Conservation (phyloP, 2,888 invertebrate genomes). For the Cancer borealis region DNA sequence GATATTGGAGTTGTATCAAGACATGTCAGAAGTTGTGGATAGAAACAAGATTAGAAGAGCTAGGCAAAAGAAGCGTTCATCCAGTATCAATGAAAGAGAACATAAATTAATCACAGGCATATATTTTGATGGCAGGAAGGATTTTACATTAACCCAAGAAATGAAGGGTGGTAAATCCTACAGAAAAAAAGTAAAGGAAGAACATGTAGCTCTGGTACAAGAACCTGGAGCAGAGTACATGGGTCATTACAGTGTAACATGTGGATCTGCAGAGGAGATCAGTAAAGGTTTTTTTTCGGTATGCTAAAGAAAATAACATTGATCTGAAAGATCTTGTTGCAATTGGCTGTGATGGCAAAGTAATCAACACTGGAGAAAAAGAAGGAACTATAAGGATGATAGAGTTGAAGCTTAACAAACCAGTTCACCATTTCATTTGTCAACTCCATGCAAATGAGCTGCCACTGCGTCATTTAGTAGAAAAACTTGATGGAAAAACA, state of each 20-base stretch:
- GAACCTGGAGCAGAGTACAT: constrained; percentile 51
- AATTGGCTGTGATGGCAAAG: constrained; percentile 60
- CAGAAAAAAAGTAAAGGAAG: constrained; percentile 32
- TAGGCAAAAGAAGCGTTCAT: constrained; percentile 49
- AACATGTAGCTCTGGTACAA: constrained; percentile 48
- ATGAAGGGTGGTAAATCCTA: not conserved
- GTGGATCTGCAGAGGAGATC: constrained; percentile 42
- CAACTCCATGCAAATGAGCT: constrained; percentile 68
- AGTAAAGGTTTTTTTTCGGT: constrained; percentile 48
- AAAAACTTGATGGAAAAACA: constrained; percentile 64
- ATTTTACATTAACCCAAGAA: constrained; percentile 51
- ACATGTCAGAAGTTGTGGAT: constrained; percentile 52
- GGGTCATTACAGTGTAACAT: constrained; percentile 42
- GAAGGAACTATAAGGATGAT: constrained; percentile 66
- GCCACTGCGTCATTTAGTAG: constrained; percentile 66
- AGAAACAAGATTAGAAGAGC: constrained; percentile 54
- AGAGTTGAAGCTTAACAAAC: constrained; percentile 67
- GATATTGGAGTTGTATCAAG: constrained; percentile 52
- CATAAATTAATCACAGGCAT: not conserved
- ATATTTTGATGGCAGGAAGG: constrained; percentile 61
- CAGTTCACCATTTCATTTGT: constrained; percentile 65
- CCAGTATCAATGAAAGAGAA: not conserved
- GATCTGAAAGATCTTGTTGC: constrained; percentile 47
- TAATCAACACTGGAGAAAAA: constrained; percentile 60
- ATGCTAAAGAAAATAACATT: not conserved